A percentile compares a stretch with the other conserved stretches of the same genome.
Conservation (phyloP, 2,797 vertebrate species). For the Hapalemur alaotrensis region DNA sequence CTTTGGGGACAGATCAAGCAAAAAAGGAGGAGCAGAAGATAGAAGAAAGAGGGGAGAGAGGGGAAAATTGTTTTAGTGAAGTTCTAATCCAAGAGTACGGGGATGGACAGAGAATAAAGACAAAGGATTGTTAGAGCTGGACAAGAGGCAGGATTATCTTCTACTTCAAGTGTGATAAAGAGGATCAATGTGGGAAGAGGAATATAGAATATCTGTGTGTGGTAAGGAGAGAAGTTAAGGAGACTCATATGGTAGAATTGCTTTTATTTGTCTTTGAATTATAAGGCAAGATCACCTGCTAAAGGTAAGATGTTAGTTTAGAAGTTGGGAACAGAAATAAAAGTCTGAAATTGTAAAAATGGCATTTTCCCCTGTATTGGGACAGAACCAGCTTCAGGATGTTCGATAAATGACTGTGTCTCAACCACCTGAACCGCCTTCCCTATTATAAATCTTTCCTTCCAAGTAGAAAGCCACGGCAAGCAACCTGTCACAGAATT, state of each 20-base stretch:
- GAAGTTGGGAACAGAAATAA: background rate
- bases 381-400: background rate
- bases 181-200: background rate
- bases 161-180: background rate
- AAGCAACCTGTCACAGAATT: conserved; percentile 11
- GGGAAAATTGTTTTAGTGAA: background rate
- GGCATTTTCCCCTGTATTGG: background rate
- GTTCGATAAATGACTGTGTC: background rate
- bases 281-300: background rate
- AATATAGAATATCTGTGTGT: background rate
- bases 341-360: background rate
- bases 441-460: background rate
- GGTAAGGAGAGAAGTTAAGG: background rate
- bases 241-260: background rate
- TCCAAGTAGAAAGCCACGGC: conserved; percentile 1
- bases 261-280: background rate
- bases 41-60: background rate
- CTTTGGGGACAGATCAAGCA: background rate
- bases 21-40: background rate
- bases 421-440: background rate
- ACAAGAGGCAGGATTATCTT: background rate
- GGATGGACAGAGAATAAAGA: background rate
- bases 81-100: background rate
- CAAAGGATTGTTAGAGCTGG: background rate
- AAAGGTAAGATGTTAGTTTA: background rate